Evolutionary conservation across 2,888 invertebrate species (phyloP).

Genomic region (Oithona nana): DNA sequence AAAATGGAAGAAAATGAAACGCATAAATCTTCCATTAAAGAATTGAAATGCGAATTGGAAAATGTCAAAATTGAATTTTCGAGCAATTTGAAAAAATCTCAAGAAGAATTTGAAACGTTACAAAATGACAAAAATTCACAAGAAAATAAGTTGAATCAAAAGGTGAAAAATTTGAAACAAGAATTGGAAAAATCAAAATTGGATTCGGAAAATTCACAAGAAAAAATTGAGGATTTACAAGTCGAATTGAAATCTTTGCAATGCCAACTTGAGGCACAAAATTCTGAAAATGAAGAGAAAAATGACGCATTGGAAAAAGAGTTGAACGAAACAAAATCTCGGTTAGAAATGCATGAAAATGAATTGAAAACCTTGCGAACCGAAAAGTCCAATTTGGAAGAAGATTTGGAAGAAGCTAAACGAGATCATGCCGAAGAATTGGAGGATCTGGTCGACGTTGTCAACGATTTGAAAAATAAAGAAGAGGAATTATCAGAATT

Average conservation of each 20-base stretch:
- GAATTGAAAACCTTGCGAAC: background rate
- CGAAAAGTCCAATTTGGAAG: constrained; percentile 19
- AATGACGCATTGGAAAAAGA: constrained; percentile 28
- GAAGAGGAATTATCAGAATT: constrained; percentile 13
- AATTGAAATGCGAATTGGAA: background rate
- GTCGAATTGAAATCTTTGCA: no score
- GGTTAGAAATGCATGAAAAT: background rate
- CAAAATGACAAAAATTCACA: background rate
- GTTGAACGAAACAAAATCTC: constrained; percentile 12
- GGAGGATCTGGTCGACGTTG: constrained; percentile 15
- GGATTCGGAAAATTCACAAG: constrained; percentile 26
- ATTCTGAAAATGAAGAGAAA: background rate
- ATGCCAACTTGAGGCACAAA: no score
- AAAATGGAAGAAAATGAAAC: background rate
- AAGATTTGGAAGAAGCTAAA: constrained; percentile 18
- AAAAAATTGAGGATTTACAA: no score
- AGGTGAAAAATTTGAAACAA: background rate
- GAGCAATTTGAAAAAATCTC: background rate
- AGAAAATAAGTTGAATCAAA: background rate
- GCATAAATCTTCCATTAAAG: background rate
- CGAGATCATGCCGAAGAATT: constrained; percentile 11
- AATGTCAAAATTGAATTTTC: background rate
- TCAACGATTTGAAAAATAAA: constrained; percentile 12
- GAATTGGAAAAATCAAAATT: constrained; percentile 24
- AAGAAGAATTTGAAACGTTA: background rate